A percentile compares a stretch with the other conserved stretches of the same genome.
These are phyloP conservation scores for Forbesichthys papilliferus DNA, from an alignment of 2,113 vertebrate genomes.

Conservation along the genomic window DNA sequence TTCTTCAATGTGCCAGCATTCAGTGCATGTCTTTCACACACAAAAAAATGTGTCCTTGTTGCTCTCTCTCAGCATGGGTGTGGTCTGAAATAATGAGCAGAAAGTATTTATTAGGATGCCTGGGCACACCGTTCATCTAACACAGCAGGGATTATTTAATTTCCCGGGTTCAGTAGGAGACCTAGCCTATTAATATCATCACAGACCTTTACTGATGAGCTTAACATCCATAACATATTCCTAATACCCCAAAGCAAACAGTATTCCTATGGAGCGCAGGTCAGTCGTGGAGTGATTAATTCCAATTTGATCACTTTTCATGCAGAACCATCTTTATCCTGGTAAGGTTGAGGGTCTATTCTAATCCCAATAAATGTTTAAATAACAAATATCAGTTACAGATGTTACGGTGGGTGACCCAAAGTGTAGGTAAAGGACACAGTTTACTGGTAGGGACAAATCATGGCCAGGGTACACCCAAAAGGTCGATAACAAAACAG, in stretches of 20 bases:
- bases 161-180: conserved; percentile 48
- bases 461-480: too few relatives aligned
- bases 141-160: conserved; percentile 54
- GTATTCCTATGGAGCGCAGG: conserved; percentile 30
- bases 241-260: conserved; percentile 40
- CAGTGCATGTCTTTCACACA: conserved; percentile 21
- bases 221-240: conserved; percentile 43
- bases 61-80: conserved; percentile 45
- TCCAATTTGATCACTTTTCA: conserved; percentile 5
- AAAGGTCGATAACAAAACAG: too few relatives aligned
- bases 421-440: too few relatives aligned
- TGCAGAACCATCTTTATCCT: conserved; percentile 31
- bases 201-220: conserved; percentile 61
- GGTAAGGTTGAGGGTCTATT: not conserved
- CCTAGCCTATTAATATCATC: conserved; percentile 46
- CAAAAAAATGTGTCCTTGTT: conserved; percentile 19
- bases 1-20: conserved; percentile 19
- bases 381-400: not conserved
- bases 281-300: conserved; percentile 39
- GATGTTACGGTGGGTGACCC: too few relatives aligned
- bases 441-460: too few relatives aligned
- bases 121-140: conserved; percentile 64
- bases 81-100: conserved; percentile 41
- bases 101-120: conserved; percentile 67
- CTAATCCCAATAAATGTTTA: not conserved